Conservation (phyloP, 2,797 vertebrate genomes). For the Pelodytes ibericus region DNA sequence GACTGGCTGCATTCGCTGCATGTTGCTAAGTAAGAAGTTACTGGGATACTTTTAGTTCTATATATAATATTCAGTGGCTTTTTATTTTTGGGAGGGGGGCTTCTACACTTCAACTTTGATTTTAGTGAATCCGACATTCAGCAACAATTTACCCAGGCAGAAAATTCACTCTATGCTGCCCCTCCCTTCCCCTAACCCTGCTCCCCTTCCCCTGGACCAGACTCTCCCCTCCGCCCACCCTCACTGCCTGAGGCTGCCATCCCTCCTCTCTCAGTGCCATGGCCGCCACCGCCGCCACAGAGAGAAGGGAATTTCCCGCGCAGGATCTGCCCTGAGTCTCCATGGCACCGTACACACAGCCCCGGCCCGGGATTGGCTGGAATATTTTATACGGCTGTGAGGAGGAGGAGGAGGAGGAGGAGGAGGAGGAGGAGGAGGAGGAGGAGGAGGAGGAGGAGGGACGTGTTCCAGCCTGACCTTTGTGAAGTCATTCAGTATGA, state of each 20-base stretch:
- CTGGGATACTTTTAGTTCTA: neutral
- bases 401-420: no score
- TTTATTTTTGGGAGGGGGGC: no score
- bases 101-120: conserved; percentile 19
- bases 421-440: no score
- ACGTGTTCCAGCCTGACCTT: conserved; percentile 47
- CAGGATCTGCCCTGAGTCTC: conserved; percentile 55
- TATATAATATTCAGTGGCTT: conserved; percentile 2
- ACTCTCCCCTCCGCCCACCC: conserved; percentile 1
- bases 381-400: conserved; percentile 27
- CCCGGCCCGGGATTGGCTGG: conserved; percentile 36
- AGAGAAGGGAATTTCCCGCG: conserved; percentile 53
- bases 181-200: neutral
- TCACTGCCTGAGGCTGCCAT: neutral
- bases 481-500: conserved; percentile 34
- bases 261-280: conserved; percentile 10
- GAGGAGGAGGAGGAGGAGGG: conserved; percentile 48
- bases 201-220: conserved; percentile 20
- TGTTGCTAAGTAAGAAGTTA: neutral
- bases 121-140: conserved; percentile 28
- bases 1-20: neutral
- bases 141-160: conserved; percentile 30
- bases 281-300: conserved; percentile 40
- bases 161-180: conserved; percentile 11
- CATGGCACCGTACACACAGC: conserved; percentile 54